Evolutionary conservation across 2,888 invertebrate species (phyloP), one percentile per base, ranked within the genome.

Genomic region (Dasypolia templi): DNA sequence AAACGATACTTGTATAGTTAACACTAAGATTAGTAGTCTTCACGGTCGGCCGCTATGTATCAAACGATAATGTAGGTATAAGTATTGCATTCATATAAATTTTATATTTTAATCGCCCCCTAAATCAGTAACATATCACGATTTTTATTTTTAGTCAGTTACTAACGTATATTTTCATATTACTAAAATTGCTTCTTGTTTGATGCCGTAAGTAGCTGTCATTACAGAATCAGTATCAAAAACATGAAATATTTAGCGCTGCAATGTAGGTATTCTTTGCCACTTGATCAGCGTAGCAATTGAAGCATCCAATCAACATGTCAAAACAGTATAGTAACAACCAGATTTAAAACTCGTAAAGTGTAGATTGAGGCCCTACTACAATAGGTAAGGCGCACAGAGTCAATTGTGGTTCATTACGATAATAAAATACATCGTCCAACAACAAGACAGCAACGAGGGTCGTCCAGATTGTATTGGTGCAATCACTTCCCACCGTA

Each of bases 351-450:
- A 81, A 76, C 42, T 83, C 81, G 67, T 81, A 82, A 86, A 85
- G 49, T 66, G 42, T 53, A 67, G 80, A 86, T 84, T 82, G 85
- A 61, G 72, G 76, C 71, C 81, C 74, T 82, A 80, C 75, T 68
- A 82, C 83, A 81, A 88, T 83, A 83, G 77, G 76, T 82, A 81
- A 81, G 79, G 77, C 77, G 75, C 76, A 79, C 77, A 61, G 75
- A 84, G 84, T 87, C 87, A 89, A 89, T 87, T 88, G 87, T 73
- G 55, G 71, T 77, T 67, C 77, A 82, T 87, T 83, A 86, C 82
- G 88, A 76, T 77, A 87, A 87, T 88, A 87, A 84, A 87, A 85
- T 84, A 77, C 70, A 77, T 80, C 66, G 79, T 66, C 69, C 71
- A 73, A 49, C 67, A 64, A 79, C 65, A n/a, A 66, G 73, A 58